A percentile compares a stretch with the other conserved stretches of the same genome.
Evolutionary conservation across 2,888 invertebrate species (phyloP).

Genomic region (Fragum fragum): DNA sequence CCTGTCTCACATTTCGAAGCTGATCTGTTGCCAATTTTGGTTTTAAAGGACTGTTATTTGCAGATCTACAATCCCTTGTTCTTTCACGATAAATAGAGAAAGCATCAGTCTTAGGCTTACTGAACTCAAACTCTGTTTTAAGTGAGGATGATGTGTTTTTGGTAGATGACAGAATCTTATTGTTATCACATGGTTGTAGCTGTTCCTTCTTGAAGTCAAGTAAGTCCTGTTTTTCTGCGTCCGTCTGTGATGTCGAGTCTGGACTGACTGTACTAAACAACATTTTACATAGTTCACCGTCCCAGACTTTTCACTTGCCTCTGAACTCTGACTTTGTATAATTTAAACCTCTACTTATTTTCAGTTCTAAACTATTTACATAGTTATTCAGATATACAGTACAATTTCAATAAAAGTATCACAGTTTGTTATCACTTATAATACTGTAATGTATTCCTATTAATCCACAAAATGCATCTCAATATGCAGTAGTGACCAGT

Average conservation of each 20-base stretch:
- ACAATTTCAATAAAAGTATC: not conserved
- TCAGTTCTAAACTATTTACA: not conserved
- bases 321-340: too few species aligned
- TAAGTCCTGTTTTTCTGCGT: constrained; percentile 63
- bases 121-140: constrained; percentile 41
- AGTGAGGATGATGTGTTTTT: constrained; percentile 2
- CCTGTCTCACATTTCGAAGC: constrained; percentile 27
- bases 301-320: too few species aligned
- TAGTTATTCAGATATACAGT: not conserved
- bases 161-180: constrained; percentile 25
- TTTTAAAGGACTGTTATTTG: constrained; percentile 58
- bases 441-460: not conserved
- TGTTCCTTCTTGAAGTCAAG: constrained; percentile 49
- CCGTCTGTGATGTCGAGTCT: constrained; percentile 65
- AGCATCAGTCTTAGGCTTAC: constrained; percentile 58
- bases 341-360: not conserved
- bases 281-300: constrained; percentile 45
- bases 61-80: constrained; percentile 29
- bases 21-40: constrained; percentile 41
- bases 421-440: not conserved
- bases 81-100: constrained; percentile 55
- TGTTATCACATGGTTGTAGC: constrained; percentile 43
- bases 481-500: constrained; percentile 4
- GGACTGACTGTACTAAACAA: constrained; percentile 64
- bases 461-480: not conserved